A percentile compares a stretch with the other conserved stretches of the same genome.
phyloP scores from a whole-genome alignment of 2,888 invertebrate species.

The Plebejus anna region DNA sequence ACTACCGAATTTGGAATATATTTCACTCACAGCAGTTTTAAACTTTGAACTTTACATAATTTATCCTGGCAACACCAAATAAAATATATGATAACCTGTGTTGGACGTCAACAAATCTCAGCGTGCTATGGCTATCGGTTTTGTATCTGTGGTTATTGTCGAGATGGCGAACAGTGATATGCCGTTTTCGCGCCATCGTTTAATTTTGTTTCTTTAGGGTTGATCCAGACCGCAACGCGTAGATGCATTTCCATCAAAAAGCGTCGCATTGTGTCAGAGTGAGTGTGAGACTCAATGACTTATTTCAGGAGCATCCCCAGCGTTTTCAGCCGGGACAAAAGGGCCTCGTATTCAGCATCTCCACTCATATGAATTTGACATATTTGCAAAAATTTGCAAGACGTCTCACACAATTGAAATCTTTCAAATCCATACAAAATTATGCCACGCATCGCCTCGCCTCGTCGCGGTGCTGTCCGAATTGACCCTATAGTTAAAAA shows the following conservation, averaged over 20 bases:
- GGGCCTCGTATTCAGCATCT: slow-evolving; percentile 18
- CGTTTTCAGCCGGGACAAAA: slow-evolving; percentile 17
- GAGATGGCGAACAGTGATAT: neutral
- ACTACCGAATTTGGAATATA: neutral
- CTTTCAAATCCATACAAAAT: too few species aligned
- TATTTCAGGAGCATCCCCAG: slow-evolving; percentile 24
- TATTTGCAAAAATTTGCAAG: too few species aligned
- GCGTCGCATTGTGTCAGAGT: neutral
- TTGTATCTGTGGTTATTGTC: neutral
- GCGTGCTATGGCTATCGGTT: slow-evolving; percentile 29
- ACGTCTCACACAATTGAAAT: too few species aligned
- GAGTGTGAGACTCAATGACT: neutral
- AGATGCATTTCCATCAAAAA: slow-evolving; percentile 4
- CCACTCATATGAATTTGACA: too few species aligned
- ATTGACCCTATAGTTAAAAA: too few species aligned
- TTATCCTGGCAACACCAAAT: neutral
- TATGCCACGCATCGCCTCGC: too few species aligned
- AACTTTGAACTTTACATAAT: neutral
- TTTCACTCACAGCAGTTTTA: neutral
- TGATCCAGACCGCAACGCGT: too few species aligned
- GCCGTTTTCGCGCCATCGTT: neutral
- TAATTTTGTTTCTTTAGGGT: neutral
- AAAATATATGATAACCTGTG: slow-evolving; percentile 4
- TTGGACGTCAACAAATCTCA: slow-evolving; percentile 31
- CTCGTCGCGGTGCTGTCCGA: too few species aligned